A percentile compares a stretch with the other conserved stretches of the same genome.
These are phyloP conservation scores for Tipula vernalis DNA, from an alignment of 2,888 invertebrate species.

Conservation along the genomic window DNA sequence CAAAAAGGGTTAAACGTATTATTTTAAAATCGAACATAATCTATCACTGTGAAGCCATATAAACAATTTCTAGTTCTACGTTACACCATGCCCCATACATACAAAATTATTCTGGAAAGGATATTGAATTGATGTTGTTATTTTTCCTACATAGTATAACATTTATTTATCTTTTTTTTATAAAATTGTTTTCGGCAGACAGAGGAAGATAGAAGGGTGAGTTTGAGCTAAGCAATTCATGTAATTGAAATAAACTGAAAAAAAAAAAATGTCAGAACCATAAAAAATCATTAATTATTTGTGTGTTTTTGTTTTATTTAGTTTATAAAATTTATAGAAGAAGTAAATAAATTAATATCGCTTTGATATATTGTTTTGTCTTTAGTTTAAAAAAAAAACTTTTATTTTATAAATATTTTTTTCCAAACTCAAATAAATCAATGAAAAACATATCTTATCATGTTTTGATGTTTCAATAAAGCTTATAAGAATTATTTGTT, in stretches of 20 bases:
- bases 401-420: not conserved
- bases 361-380: not conserved
- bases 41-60: not conserved
- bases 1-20: not conserved
- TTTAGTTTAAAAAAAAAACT: too few species aligned
- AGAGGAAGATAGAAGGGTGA: not conserved
- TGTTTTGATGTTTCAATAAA: not conserved
- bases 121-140: not conserved
- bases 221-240: not conserved
- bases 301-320: not conserved
- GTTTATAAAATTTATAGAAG: not conserved
- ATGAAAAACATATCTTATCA: not conserved
- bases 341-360: not conserved
- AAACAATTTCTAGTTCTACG: not conserved
- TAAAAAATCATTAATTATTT: not conserved
- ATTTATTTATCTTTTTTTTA: not conserved
- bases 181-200: not conserved
- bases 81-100: not conserved
- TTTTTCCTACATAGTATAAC: not conserved
- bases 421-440: not conserved
- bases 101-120: not conserved
- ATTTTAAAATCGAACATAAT: not conserved
- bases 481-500: not conserved
- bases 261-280: not conserved
- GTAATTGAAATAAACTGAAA: not conserved